Evolutionary conservation across 2,113 vertebrate genomes (phyloP), one percentile per base, ranked within the genome.

Genomic region (Dryoscopus gambensis): DNA sequence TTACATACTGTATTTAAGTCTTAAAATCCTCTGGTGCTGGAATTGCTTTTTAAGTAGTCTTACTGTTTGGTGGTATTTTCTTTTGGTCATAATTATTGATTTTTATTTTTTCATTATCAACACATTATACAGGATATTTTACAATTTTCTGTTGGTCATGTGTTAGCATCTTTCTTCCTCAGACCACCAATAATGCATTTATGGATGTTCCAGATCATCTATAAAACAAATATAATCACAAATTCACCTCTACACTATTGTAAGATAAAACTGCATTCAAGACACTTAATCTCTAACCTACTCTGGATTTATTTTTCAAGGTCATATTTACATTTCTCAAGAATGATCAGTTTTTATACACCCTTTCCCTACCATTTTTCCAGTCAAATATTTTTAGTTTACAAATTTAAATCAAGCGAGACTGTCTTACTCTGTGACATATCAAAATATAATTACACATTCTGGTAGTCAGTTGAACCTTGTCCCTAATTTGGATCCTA

Each of bases 401-500:
- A 86, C 28, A 70, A 80, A 92, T 92, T 88, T 88, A 84, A 92
- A 80, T 92, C 55, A 77, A 83, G 35, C 77, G 40, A 83, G 37
- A 44, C 49, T 88, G 68, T 77, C 82, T 93, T 65, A 67, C 22
- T 55, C 44, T 84, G 67, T 90, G 56, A 84, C 85, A 83, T 90
- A 93, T 89, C 80, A 93, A 46, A 96, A 90, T 85, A 47, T 88
- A 97, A 97, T 97, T 98, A 97, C 87, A 97, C 68, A 96, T 98
- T 97, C 96, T 93, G n/a, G 39, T 52, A 97, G 89, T 81, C 90
- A 96, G 94, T 76, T 97, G 90, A 96, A 97, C 94, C 96, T 57
- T 95, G 84, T 92, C 96, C 95, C 89, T 96, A 91, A 96, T 98
- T 98, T 97, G 76, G 95, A 97, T 97, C 33, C 87, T 84, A 97